Conservation (phyloP, 2,888 invertebrate genomes). For the Penaeus monodon region DNA sequence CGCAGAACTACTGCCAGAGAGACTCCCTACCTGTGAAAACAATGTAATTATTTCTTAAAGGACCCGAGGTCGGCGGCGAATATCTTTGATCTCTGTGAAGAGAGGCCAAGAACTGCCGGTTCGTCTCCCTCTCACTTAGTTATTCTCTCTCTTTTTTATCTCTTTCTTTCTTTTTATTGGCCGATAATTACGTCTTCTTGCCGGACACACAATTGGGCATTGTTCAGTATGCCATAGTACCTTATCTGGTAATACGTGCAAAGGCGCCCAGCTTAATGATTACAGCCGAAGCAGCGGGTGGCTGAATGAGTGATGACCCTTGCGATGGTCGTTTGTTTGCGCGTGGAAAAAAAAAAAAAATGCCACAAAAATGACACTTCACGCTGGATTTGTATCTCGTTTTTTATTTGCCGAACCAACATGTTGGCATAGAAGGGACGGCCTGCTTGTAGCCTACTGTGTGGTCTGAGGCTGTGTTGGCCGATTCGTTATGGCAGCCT, state of each 20-base stretch:
- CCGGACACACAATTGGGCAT: constrained; percentile 17
- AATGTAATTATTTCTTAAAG: constrained; percentile 35
- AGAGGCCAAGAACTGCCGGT: neutral
- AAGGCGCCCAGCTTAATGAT: constrained; percentile 6
- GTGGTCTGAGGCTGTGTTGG: constrained; percentile 9
- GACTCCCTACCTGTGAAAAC: constrained; percentile 31
- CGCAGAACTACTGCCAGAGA: neutral
- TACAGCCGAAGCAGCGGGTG: neutral
- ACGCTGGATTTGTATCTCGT: constrained; percentile 22
- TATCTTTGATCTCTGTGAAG: constrained; percentile 40
- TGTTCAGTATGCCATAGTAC: neutral
- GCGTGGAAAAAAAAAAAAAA: neutral
- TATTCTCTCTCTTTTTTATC: neutral
- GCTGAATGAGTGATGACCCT: neutral
- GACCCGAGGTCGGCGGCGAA: constrained; percentile 28
- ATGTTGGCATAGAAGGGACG: neutral
- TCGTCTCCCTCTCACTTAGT: constrained; percentile 12
- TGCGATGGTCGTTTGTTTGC: neutral
- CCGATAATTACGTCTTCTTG: constrained; percentile 27
- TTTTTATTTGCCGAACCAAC: neutral
- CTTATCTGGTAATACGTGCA: constrained; percentile 24
- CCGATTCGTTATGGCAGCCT: constrained; percentile 29
- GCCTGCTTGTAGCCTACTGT: constrained; percentile 37
- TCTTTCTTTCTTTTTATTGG: constrained; percentile 28
- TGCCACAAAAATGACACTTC: constrained; percentile 33